A percentile compares a stretch with the other conserved stretches of the same genome.
phyloP scores from a whole-genome alignment of 2,888 invertebrate genomes.

The Agriopis leucophaearia region DNA sequence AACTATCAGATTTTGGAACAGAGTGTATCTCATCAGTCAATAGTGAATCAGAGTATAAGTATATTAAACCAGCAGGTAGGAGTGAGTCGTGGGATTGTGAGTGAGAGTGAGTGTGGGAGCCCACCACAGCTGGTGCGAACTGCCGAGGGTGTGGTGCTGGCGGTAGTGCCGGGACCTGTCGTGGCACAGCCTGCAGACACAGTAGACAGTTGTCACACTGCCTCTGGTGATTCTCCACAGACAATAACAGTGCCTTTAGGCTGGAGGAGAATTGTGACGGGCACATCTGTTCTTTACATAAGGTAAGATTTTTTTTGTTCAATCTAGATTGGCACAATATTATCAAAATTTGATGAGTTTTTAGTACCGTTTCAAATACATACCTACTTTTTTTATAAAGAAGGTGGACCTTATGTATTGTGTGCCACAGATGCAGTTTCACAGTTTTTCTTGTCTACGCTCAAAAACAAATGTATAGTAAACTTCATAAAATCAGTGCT shows the following conservation, averaged over 20 bases:
- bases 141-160: constrained; percentile 80
- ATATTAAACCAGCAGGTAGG: constrained; percentile 84
- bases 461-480: too few species aligned
- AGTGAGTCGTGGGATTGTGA: constrained; percentile 71
- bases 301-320: constrained; percentile 62
- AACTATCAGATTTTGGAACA: constrained; percentile 85
- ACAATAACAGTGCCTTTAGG: constrained; percentile 81
- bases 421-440: too few species aligned
- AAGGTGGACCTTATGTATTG: too few species aligned
- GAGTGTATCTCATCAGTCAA: constrained; percentile 82
- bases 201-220: constrained; percentile 69
- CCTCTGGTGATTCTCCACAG: constrained; percentile 74
- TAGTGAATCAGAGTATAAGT: constrained; percentile 84
- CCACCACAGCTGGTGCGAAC: constrained; percentile 78
- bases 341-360: too few species aligned
- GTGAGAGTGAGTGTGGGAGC: constrained; percentile 70
- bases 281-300: constrained; percentile 76
- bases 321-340: too few species aligned
- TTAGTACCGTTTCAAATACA: too few species aligned
- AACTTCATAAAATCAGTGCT: too few species aligned
- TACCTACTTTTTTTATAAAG: too few species aligned
- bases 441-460: too few species aligned
- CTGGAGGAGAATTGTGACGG: constrained; percentile 81
- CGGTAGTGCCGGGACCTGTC: constrained; percentile 73
- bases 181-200: constrained; percentile 62